Evolutionary conservation across 1,140 invertebrate species (phyloP).

Genomic region (Atta colombica): DNA sequence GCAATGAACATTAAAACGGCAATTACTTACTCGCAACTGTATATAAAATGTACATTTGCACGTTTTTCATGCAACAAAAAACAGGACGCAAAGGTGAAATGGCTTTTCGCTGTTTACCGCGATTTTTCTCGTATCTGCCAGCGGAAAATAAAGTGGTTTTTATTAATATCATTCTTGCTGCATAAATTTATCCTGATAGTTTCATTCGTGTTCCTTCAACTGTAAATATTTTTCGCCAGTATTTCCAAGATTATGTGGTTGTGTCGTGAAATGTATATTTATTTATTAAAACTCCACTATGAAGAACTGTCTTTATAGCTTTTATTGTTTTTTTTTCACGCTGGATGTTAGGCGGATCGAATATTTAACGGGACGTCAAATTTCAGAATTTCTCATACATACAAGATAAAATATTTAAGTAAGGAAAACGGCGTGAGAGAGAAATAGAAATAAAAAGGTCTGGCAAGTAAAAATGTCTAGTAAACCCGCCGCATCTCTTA

Average conservation of each 20-base stretch:
- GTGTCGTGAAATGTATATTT: neutral
- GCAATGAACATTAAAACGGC: slow-evolving; percentile 34
- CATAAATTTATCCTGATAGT: slow-evolving; percentile 4
- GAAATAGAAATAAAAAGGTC: slow-evolving; percentile 32
- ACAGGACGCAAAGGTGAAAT: neutral
- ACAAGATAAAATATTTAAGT: slow-evolving; percentile 53
- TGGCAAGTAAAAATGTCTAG: slow-evolving; percentile 43
- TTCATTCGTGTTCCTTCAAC: neutral
- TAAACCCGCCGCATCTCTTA: slow-evolving; percentile 35
- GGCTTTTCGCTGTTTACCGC: neutral
- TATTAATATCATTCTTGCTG: slow-evolving; percentile 9
- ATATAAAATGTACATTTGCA: slow-evolving; percentile 6
- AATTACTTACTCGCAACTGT: slow-evolving; percentile 40
- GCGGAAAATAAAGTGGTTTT: slow-evolving; percentile 25
- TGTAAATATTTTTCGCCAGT: slow-evolving; percentile 10
- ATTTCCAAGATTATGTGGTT: neutral
- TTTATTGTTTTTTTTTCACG: neutral
- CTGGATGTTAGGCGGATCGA: neutral
- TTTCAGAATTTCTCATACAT: slow-evolving; percentile 30
- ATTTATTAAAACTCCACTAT: slow-evolving; percentile 31
- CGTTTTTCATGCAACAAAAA: neutral
- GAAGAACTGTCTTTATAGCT: neutral
- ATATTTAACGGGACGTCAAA: slow-evolving; percentile 42
- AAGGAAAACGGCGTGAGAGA: slow-evolving; percentile 16
- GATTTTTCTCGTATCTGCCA: neutral